Base-by-base conservation (phyloP, 2,113 vertebrate genomes). In the Genyomyrus donnyi region DNA sequence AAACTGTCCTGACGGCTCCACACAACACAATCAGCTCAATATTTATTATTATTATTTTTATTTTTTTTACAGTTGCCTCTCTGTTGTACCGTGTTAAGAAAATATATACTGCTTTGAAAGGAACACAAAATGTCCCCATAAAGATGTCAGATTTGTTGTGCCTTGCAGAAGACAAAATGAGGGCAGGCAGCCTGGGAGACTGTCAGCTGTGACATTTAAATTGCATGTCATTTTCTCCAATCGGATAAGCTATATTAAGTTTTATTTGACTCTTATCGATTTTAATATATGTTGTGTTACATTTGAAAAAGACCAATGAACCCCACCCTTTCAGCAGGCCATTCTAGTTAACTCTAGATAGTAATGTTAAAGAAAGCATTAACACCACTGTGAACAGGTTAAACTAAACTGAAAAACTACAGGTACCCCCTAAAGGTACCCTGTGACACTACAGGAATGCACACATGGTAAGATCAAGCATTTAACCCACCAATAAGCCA, bases 11-110 rank as follows among this genome's bases (percentile, higher is more conserved):
- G 24, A 53, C 13, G 53, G 50, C 80, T 48, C 21, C 19, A 62
- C 39, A 56, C 89, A 89, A 62, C n/a, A 85, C 35, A 62, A 62
- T 89, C 50, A 62, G 11, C 35, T 85, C 3, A 80, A n/a, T 62
- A n/a, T 62, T 62, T n/a, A 35, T 21, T 53, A 27, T 17, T 83
- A 17, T n/a, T 42, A 84, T 35, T 53, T 17, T 42, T 27, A 27
- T n/a, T 42, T 89, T 35, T 35, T 35, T 56, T 50, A 56, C 50
- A 84, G 80, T 15, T 85, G 3, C 88, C 66, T 74, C 46, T 80
- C 48, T n/a, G 88, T 31, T 74, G 45, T 50, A 35, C 66, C 31
- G 0, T 35, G 48, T 17, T 27, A 74, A 31, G n/a, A 49, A 50
- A 74, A 89, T 21, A n/a, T 24, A 17, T 11, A 24, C 27, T 21